Percentiles rank a stretch among this genome's conserved stretches.
These are phyloP conservation scores for Acanthaster planci DNA, from an alignment of 35 echinoderm and acorn worm species.

Conservation along the genomic window DNA sequence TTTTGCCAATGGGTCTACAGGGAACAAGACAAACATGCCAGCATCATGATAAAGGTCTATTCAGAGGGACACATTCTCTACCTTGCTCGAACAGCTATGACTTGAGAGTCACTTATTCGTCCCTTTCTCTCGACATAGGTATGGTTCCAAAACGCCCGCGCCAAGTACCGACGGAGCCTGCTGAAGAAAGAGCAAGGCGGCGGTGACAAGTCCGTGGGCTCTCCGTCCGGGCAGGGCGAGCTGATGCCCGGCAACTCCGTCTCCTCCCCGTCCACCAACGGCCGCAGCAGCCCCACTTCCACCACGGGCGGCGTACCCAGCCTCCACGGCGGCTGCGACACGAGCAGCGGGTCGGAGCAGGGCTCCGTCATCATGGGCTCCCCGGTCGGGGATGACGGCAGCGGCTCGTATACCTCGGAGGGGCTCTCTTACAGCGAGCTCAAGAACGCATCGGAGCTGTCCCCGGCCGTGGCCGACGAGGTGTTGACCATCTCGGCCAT, in stretches of 20 bases:
- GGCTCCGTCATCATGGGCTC: background rate
- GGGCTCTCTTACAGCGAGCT: constrained; percentile 82
- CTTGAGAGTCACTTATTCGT: background rate
- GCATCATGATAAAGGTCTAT: too few relatives aligned
- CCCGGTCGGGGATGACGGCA: constrained; percentile 21
- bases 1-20: too few relatives aligned
- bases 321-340: constrained; percentile 33
- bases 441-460: constrained; percentile 62
- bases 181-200: constrained; percentile 81
- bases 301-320: constrained; percentile 43
- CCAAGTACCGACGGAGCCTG: constrained; percentile 86
- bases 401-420: constrained; percentile 29
- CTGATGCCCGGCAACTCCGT: constrained; percentile 25
- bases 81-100: too few relatives aligned
- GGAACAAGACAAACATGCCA: too few relatives aligned
- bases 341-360: constrained; percentile 25
- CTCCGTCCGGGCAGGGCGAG: constrained; percentile 8
- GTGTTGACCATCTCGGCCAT: constrained; percentile 82
- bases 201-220: constrained; percentile 22
- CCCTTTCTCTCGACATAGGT: constrained; percentile 46
- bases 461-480: constrained; percentile 81
- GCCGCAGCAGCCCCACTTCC: constrained; percentile 33
- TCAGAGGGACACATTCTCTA: too few relatives aligned
- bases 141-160: constrained; percentile 98
- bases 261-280: constrained; percentile 49